Evolutionary conservation across 2,113 vertebrate species (phyloP).

Genomic region (Mastomys coucha): DNA sequence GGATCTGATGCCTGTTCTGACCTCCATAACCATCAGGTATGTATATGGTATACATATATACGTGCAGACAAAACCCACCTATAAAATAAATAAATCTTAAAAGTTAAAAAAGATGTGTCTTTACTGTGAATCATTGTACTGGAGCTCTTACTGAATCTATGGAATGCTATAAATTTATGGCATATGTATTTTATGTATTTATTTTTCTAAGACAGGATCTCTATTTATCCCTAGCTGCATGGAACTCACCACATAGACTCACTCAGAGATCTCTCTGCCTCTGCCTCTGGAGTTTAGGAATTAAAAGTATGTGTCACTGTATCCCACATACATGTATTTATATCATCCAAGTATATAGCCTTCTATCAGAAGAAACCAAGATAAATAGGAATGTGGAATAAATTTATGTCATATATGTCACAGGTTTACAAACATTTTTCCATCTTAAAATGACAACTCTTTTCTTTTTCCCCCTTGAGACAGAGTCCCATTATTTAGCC

Average conservation of each 20-base stretch:
- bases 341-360: background rate
- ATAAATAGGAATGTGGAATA: slow-evolving; percentile 50
- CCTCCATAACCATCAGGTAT: background rate
- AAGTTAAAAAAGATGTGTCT: slow-evolving; percentile 4
- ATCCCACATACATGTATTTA: background rate
- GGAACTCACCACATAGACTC: background rate
- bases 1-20: background rate
- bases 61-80: background rate
- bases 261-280: background rate
- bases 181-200: background rate
- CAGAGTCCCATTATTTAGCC: background rate
- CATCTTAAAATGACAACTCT: background rate
- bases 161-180: background rate
- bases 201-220: background rate
- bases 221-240: background rate
- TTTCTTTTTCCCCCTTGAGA: background rate
- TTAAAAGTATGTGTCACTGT: background rate
- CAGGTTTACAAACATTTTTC: background rate
- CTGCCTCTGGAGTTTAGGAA: background rate
- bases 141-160: background rate
- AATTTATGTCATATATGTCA: background rate
- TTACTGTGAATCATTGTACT: background rate
- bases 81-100: background rate
- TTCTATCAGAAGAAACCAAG: background rate
- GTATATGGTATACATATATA: no score